phyloP scores from a whole-genome alignment of 2,888 invertebrate genomes.

The Allygus modestus region DNA sequence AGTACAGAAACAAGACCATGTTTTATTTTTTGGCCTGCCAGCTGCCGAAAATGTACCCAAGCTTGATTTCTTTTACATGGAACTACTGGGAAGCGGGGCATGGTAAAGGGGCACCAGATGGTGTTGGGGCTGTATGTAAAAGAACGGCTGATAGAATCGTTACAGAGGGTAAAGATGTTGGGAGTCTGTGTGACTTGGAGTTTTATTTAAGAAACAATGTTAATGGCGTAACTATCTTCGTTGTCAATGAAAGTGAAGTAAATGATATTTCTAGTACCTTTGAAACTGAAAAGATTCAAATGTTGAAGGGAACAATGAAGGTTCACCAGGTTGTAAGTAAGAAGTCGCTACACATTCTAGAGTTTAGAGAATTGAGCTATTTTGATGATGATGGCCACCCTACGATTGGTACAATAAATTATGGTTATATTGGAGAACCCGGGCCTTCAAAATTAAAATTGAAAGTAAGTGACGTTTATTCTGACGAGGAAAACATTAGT shows the following conservation, averaged over 20 bases:
- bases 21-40: slow-evolving; percentile 13
- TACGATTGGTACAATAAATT: slow-evolving; percentile 12
- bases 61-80: slow-evolving; percentile 1
- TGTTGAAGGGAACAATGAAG: slow-evolving; percentile 48
- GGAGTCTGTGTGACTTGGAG: slow-evolving; percentile 31
- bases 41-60: slow-evolving; percentile 13
- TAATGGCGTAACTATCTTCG: slow-evolving; percentile 4
- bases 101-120: slow-evolving; percentile 30
- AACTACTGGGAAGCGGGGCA: slow-evolving; percentile 34
- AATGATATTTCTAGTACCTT: background rate
- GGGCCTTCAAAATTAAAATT: background rate
- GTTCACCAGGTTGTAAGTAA: slow-evolving; percentile 41
- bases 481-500: slow-evolving; percentile 6
- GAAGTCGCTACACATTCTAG: slow-evolving; percentile 29
- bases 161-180: slow-evolving; percentile 2
- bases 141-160: slow-evolving; percentile 23
- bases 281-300: background rate
- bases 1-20: slow-evolving; percentile 38
- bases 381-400: slow-evolving; percentile 38
- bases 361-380: slow-evolving; percentile 37
- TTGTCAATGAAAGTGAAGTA: slow-evolving; percentile 20
- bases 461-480: slow-evolving; percentile 17
- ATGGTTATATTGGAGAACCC: slow-evolving; percentile 3
- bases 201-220: slow-evolving; percentile 48
- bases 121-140: slow-evolving; percentile 1